Evolutionary conservation across 2,113 vertebrate genomes (phyloP), one percentile per base, ranked within the genome.

Genomic region (Nyctereutes procyonoides): DNA sequence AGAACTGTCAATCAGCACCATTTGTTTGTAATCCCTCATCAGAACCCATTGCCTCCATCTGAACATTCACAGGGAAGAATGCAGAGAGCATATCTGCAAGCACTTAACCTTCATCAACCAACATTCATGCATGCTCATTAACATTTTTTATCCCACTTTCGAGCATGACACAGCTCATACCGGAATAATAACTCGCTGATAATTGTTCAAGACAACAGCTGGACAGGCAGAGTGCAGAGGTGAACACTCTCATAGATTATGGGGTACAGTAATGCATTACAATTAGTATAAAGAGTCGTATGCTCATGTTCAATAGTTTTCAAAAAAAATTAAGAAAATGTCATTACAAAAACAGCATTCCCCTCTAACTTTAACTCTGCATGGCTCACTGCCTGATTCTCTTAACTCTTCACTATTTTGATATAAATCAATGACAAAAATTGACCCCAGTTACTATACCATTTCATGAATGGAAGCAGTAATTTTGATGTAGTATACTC

Each of bases 201-300:
- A 99, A 99, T 98, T 99, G 98, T 98, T 98, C 93, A 6, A 98
- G 98, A 99, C 99, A 99, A 99, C 98, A 99, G 97, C 98, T 98
- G 98, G 98, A 98, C 98, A 99, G 98, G 97, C 98, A 98, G 79
- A 98, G 98, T 96, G 98, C 98, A 99, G 95, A 98, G 98, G 98
- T 98, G 98, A 99, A 98, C 76, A 85, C 96, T 98, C 97, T 97
- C 97, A 97, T 80, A 98, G 98, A 98, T 98, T 98, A 98, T 51
- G 96, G 95, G 94, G 96, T 98, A 96, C 51, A 94, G 97, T 95
- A 98, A 96, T 98, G 98, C 98, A 99, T 98, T 97, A 98, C 95
- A 99, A 99, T 99, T 98, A 98, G 97, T 84, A 97, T 87, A 85
- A 98, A 98, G 97, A 98, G 92, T 98, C 97, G 98, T 97, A 93